phyloP scores from a whole-genome alignment of 2,797 vertebrate species.

The Antennarius maculatus region DNA sequence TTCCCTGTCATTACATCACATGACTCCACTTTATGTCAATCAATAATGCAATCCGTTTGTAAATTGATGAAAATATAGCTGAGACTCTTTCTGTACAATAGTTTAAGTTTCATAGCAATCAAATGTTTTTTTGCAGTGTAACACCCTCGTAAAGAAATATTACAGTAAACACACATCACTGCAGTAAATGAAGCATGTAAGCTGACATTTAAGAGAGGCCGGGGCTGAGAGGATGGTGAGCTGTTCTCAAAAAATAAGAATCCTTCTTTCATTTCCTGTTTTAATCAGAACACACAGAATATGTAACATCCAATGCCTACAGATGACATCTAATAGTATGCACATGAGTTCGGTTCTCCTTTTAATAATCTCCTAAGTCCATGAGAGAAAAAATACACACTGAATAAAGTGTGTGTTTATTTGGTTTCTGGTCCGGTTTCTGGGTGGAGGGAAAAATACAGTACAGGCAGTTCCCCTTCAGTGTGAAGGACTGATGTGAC shows the following conservation, averaged over 20 bases:
- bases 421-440: slow-evolving; percentile 12
- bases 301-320: slow-evolving; percentile 22
- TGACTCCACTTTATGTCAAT: slow-evolving; percentile 1
- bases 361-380: neutral
- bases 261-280: slow-evolving; percentile 70
- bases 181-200: slow-evolving; percentile 39
- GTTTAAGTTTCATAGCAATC: neutral
- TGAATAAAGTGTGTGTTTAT: too few species aligned
- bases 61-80: neutral
- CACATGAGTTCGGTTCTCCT: too few species aligned
- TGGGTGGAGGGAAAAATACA: slow-evolving; percentile 25
- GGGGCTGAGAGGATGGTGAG: slow-evolving; percentile 21
- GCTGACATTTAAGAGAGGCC: slow-evolving; percentile 59
- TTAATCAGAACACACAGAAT: slow-evolving; percentile 41
- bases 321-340: neutral
- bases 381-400: neutral
- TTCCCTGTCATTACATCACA: neutral
- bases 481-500: slow-evolving; percentile 48
- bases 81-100: neutral
- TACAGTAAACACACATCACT: slow-evolving; percentile 38
- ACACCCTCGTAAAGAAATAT: slow-evolving; percentile 16
- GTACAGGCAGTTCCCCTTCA: slow-evolving; percentile 13
- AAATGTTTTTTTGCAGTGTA: neutral
- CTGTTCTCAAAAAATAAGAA: slow-evolving; percentile 24
- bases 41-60: neutral